Percentiles rank a stretch among this genome's conserved stretches.
These are phyloP conservation scores for rabbit (Oryctolagus cuniculus) DNA, from an alignment of 2,113 vertebrate genomes.

Conservation along the genomic window DNA sequence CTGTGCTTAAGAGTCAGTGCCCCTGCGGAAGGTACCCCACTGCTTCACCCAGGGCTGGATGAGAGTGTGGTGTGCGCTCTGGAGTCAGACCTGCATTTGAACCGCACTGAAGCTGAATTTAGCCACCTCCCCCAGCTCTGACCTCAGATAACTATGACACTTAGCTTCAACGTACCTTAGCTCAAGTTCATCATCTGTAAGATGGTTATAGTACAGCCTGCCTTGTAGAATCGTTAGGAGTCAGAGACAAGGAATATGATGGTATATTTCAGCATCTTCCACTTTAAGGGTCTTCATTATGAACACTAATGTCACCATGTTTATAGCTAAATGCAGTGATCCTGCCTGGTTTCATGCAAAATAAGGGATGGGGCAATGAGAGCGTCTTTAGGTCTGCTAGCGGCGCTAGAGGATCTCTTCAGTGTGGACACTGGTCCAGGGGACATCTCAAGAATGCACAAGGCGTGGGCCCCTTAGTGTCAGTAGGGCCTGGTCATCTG, in stretches of 20 bases:
- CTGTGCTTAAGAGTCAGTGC: neutral
- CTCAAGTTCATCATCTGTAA: neutral
- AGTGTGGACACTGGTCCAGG: neutral
- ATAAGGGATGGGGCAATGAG: neutral
- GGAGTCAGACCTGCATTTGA: neutral
- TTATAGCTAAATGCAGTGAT: neutral
- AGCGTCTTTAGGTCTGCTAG: neutral
- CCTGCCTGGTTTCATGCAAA: neutral
- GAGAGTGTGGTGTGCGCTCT: rapidly evolving
- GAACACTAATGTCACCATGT: neutral
- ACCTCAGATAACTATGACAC: neutral
- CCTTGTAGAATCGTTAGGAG: neutral
- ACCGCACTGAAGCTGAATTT: neutral
- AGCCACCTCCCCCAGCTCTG: neutral
- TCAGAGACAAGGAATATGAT: neutral
- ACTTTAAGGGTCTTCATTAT: neutral
- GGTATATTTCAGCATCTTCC: neutral
- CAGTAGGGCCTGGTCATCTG: neutral
- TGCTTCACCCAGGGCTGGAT: rapidly evolving
- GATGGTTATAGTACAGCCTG: neutral
- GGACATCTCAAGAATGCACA: neutral
- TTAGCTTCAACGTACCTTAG: neutral
- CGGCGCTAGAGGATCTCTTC: neutral
- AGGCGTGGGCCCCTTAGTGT: neutral
- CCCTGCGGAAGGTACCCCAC: neutral